Evolutionary conservation across 2,888 invertebrate species (phyloP).

Genomic region (Dynastes maya): DNA sequence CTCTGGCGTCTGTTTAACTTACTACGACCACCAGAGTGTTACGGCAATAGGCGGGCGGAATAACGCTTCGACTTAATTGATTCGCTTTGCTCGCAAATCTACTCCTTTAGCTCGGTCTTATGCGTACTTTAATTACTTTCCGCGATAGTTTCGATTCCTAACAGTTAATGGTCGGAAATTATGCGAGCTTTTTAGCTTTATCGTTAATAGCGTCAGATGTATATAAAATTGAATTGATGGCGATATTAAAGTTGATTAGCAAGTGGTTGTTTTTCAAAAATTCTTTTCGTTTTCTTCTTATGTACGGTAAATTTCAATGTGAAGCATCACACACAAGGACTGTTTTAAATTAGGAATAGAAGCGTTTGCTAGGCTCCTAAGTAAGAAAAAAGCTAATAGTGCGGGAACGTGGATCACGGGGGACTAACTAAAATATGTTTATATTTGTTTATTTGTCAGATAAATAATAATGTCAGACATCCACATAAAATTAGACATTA

Average conservation of each 20-base stretch:
- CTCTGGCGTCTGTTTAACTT: conserved; percentile 3
- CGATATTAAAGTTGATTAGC: background rate
- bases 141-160: conserved; percentile 23
- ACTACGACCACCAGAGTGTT: background rate
- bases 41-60: background rate
- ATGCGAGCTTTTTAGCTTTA: conserved; percentile 12
- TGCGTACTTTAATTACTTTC: conserved; percentile 26
- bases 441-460: no score
- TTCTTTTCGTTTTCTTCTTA: background rate
- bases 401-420: no score
- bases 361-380: no score
- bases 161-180: conserved; percentile 13
- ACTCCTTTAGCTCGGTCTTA: background rate
- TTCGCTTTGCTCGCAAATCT: conserved; percentile 15
- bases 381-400: no score
- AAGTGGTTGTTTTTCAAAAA: background rate
- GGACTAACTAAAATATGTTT: no score
- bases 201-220: background rate
- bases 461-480: no score
- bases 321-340: no score
- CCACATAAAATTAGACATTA: no score
- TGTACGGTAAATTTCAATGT: background rate
- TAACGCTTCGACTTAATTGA: conserved; percentile 21
- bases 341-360: no score
- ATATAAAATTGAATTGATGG: background rate